Evolutionary conservation across 2,113 vertebrate genomes (phyloP).

Genomic region (Maccullochella peelii): DNA sequence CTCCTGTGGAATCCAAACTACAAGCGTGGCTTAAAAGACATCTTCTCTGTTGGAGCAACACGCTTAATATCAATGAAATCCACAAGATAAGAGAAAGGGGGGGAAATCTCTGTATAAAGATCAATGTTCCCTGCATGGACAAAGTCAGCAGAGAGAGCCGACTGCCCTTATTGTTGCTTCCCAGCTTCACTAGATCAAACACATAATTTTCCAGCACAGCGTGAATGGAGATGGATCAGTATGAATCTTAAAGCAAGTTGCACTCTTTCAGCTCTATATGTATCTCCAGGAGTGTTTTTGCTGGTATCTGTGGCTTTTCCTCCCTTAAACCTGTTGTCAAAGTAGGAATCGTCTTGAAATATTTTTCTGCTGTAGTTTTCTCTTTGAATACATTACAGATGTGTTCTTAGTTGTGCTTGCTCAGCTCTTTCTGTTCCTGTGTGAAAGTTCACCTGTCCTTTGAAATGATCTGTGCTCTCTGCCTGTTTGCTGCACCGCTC

Average conservation of each 20-base stretch:
- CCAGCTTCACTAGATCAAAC: constrained; percentile 52
- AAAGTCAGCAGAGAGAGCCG: constrained; percentile 45
- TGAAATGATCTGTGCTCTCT: background rate
- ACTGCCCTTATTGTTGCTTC: constrained; percentile 50
- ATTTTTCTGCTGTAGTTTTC: background rate
- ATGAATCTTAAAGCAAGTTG: constrained; percentile 22
- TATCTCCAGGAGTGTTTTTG: background rate
- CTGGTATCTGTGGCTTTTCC: background rate
- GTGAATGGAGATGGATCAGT: constrained; percentile 50
- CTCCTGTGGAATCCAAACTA: background rate
- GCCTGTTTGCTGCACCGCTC: background rate
- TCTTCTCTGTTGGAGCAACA: constrained; percentile 25
- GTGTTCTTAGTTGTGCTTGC: background rate
- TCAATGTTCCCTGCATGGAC: constrained; percentile 45
- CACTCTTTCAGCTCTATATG: background rate
- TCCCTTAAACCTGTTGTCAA: background rate
- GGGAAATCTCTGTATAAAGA: constrained; percentile 42
- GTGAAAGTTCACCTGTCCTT: constrained; percentile 1
- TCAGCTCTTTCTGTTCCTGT: background rate
- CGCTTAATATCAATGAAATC: constrained; percentile 24
- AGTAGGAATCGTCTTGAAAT: background rate
- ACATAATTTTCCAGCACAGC: constrained; percentile 64
- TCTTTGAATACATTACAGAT: background rate
- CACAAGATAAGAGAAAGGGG: constrained; percentile 24
- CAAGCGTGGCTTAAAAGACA: background rate